Evolutionary conservation across 1,140 invertebrate genomes (phyloP).

Genomic region (Chymomyza costata): DNA sequence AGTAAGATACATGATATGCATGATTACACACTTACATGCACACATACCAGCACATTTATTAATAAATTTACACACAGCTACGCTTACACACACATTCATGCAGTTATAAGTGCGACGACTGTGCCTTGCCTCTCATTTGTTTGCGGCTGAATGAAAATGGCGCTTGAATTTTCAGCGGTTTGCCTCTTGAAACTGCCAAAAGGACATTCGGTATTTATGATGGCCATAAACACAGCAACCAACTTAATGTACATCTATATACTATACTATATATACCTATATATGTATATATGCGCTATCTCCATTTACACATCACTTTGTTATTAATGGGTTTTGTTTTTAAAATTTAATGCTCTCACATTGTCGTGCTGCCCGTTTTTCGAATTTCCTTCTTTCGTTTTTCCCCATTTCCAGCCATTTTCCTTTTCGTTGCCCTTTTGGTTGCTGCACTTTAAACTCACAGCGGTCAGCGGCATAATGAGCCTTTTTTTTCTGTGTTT

Average conservation of each 20-base stretch:
- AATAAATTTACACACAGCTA: no score
- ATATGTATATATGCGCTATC: no score
- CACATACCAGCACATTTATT: conserved; percentile 4
- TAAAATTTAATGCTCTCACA: conserved; percentile 38
- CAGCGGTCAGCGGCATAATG: conserved; percentile 41
- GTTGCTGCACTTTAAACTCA: conserved; percentile 35
- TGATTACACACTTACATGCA: conserved; percentile 49
- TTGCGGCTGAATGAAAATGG: conserved; percentile 5
- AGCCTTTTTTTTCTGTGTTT: conserved; percentile 26
- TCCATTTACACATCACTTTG: conserved; percentile 13
- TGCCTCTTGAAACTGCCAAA: no score
- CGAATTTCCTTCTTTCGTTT: conserved; percentile 15
- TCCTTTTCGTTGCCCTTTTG: conserved; percentile 21
- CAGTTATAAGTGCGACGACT: no score
- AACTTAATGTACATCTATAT: not conserved
- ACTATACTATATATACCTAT: no score
- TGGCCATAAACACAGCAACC: conserved; percentile 5
- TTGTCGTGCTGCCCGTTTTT: conserved; percentile 27
- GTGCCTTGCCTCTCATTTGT: no score
- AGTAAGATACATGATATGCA: conserved; percentile 50
- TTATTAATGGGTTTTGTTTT: conserved; percentile 49
- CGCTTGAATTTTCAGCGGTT: conserved; percentile 2
- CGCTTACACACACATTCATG: conserved; percentile 7
- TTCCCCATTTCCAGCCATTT: conserved; percentile 1
- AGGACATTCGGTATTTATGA: conserved; percentile 43